phyloP scores from a whole-genome alignment of 2,888 invertebrate genomes.

The Tetragnatha montana region DNA sequence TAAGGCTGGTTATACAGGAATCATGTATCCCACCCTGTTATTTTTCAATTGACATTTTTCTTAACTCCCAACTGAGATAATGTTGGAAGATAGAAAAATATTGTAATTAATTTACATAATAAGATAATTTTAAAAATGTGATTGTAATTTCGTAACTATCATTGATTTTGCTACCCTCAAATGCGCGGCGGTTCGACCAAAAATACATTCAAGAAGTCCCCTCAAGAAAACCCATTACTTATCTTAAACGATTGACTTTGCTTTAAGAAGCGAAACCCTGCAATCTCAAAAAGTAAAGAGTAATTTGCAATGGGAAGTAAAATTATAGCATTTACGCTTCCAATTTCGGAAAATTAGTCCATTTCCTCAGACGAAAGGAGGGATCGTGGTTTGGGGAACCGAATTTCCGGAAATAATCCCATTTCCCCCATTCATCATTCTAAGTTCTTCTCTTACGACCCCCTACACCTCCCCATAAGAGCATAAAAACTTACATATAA shows the following conservation, averaged over 20 bases:
- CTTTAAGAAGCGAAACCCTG: constrained; percentile 2
- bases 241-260: constrained; percentile 4
- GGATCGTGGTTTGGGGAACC: constrained; percentile 2
- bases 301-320: constrained; percentile 30
- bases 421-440: constrained; percentile 42
- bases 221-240: constrained; percentile 26
- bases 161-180: too few relatives aligned
- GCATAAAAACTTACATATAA: constrained; percentile 14
- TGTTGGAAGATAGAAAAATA: too few relatives aligned
- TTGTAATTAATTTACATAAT: too few relatives aligned
- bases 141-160: too few relatives aligned
- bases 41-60: too few relatives aligned
- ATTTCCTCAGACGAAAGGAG: constrained; percentile 16
- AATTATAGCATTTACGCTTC: constrained; percentile 38
- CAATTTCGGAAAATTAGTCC: constrained; percentile 53
- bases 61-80: too few relatives aligned
- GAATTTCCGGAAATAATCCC: constrained; percentile 45
- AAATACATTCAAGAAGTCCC: constrained; percentile 1
- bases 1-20: too few relatives aligned
- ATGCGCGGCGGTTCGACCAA: neutral
- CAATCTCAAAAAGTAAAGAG: constrained; percentile 15
- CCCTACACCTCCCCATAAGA: too few relatives aligned
- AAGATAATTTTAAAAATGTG: too few relatives aligned
- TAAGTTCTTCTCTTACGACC: constrained; percentile 6
- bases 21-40: too few relatives aligned